Conservation (phyloP, 2,888 invertebrate genomes). For the Andrena bicolor region DNA sequence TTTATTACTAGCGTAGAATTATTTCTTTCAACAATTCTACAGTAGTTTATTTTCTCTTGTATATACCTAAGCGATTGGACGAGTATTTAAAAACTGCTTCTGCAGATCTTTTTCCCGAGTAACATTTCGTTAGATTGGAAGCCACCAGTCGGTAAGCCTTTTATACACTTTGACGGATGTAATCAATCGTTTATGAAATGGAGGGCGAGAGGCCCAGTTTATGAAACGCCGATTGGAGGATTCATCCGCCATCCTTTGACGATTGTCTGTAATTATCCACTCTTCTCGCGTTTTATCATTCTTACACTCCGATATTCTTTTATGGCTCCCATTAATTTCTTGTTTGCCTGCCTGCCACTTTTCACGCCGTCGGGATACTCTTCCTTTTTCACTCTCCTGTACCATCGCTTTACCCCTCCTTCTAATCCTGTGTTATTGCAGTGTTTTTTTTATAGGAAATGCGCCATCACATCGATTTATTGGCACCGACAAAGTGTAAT, state of each 20-base stretch:
- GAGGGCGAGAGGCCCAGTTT: neutral
- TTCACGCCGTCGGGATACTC: neutral
- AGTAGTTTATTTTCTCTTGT: neutral
- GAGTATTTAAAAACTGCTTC: neutral
- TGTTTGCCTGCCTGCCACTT: neutral
- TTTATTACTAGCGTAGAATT: too few species aligned
- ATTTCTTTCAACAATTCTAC: too few species aligned
- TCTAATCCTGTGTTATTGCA: slow-evolving; percentile 29
- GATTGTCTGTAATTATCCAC: slow-evolving; percentile 13
- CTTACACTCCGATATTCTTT: neutral
- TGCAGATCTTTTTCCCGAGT: neutral
- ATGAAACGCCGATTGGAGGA: slow-evolving; percentile 4
- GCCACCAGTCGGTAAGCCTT: neutral
- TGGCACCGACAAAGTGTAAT: slow-evolving; percentile 32
- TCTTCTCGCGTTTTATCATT: neutral
- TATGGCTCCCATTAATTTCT: neutral
- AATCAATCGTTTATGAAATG: slow-evolving; percentile 16
- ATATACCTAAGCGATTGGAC: neutral
- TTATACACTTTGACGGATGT: neutral
- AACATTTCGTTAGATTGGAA: slow-evolving; percentile 18
- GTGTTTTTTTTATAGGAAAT: slow-evolving; percentile 26
- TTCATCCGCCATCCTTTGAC: neutral
- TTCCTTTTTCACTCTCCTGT: neutral
- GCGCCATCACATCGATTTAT: slow-evolving; percentile 52
- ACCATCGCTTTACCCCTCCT: neutral